Evolutionary conservation across 2,113 vertebrate species (phyloP).

Genomic region (Paedocypris sp.): DNA sequence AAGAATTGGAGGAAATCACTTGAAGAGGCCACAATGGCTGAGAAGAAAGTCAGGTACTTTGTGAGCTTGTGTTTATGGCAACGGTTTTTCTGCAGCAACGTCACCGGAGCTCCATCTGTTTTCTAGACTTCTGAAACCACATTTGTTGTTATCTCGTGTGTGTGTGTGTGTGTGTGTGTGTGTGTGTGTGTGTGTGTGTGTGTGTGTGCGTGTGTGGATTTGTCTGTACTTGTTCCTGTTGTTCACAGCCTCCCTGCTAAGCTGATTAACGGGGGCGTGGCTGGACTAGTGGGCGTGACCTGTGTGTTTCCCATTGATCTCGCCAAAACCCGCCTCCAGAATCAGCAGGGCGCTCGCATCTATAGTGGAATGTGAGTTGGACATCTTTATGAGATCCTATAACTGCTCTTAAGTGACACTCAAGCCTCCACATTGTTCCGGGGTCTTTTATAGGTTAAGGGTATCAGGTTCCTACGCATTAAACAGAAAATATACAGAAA

Average conservation of each 20-base stretch:
- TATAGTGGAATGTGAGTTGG: conserved; percentile 79
- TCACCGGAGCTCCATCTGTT: too few species aligned
- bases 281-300: conserved; percentile 79
- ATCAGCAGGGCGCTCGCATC: conserved; percentile 70
- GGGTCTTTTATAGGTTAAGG: too few species aligned
- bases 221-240: too few species aligned
- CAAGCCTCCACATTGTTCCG: not conserved
- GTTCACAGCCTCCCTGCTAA: conserved; percentile 68
- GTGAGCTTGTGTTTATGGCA: not conserved
- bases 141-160: not conserved
- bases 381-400: not conserved
- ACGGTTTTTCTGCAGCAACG: too few species aligned
- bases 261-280: conserved; percentile 81
- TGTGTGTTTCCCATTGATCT: conserved; percentile 85
- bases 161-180: conserved; percentile 20
- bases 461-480: too few species aligned
- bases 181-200: conserved; percentile 43
- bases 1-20: not conserved
- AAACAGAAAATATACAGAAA: too few species aligned
- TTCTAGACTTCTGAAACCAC: too few species aligned
- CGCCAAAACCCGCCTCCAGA: conserved; percentile 83
- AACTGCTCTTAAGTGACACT: not conserved
- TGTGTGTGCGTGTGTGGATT: too few species aligned
- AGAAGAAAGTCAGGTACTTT: conserved; percentile 55
- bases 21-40: conserved; percentile 48